Evolutionary conservation across 2,113 vertebrate species (phyloP).

Genomic region (Lampris incognitus): DNA sequence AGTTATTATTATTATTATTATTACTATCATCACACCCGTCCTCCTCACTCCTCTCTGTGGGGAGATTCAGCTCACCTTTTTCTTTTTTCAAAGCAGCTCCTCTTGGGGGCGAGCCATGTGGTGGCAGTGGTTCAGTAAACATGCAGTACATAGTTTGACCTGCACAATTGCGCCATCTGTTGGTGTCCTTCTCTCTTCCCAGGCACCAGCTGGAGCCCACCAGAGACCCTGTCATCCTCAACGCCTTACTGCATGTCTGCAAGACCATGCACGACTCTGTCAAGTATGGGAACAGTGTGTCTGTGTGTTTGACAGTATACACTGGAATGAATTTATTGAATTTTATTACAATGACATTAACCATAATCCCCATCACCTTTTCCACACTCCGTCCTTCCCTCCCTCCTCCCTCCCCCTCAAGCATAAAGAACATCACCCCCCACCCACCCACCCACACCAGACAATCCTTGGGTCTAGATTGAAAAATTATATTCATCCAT

Average conservation of each 20-base stretch:
- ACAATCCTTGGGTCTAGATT: no score
- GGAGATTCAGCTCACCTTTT: not conserved
- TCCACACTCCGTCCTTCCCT: no score
- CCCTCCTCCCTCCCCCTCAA: no score
- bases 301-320: not conserved
- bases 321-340: no score
- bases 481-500: no score
- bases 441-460: no score
- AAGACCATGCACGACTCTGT: constrained; percentile 99
- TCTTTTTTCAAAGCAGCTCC: not conserved
- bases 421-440: no score
- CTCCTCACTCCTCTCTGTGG: no score
- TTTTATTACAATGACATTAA: no score
- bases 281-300: constrained; percentile 85
- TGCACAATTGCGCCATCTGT: not conserved
- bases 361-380: no score
- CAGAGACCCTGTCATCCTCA: constrained; percentile 96
- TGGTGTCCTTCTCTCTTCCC: not conserved
- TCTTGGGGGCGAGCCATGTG: not conserved
- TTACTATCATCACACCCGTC: no score
- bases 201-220: constrained; percentile 94
- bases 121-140: not conserved
- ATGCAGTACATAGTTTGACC: not conserved
- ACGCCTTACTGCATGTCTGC: constrained; percentile 94
- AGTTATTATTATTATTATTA: no score